Evolutionary conservation across 2,888 invertebrate species (phyloP).

Genomic region (Nomada fabriciana): DNA sequence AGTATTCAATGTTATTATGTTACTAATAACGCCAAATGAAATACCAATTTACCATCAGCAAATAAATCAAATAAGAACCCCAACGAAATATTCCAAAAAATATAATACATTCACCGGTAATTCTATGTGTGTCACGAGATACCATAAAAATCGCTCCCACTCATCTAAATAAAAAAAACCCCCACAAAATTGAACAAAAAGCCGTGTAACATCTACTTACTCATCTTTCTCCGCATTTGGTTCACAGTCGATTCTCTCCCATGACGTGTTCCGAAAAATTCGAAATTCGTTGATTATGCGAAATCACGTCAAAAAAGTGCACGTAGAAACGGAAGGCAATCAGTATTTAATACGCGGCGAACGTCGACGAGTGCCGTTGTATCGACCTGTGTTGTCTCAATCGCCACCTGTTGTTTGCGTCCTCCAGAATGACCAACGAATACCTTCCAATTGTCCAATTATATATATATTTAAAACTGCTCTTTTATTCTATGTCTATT

Average conservation of each 20-base stretch:
- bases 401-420: slow-evolving; percentile 18
- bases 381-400: not conserved
- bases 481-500: too few species aligned
- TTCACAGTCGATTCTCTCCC: slow-evolving; percentile 42
- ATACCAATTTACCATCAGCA: not conserved
- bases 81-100: not conserved
- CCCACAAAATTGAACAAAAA: not conserved
- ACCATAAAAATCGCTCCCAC: too few species aligned
- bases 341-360: not conserved
- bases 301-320: not conserved
- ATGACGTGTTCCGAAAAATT: slow-evolving; percentile 43
- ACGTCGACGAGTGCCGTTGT: not conserved
- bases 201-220: slow-evolving; percentile 47
- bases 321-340: not conserved
- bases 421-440: not conserved
- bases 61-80: not conserved
- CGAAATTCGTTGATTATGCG: not conserved
- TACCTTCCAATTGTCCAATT: not conserved
- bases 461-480: not conserved
- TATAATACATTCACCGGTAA: too few species aligned
- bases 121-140: too few species aligned
- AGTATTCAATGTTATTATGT: too few species aligned
- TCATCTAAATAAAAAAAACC: too few species aligned
- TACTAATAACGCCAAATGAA: not conserved
- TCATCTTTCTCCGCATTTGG: slow-evolving; percentile 53